Evolutionary conservation across 2,888 invertebrate species (phyloP), one percentile per base, ranked within the genome.

Genomic region (Athalia circularis): DNA sequence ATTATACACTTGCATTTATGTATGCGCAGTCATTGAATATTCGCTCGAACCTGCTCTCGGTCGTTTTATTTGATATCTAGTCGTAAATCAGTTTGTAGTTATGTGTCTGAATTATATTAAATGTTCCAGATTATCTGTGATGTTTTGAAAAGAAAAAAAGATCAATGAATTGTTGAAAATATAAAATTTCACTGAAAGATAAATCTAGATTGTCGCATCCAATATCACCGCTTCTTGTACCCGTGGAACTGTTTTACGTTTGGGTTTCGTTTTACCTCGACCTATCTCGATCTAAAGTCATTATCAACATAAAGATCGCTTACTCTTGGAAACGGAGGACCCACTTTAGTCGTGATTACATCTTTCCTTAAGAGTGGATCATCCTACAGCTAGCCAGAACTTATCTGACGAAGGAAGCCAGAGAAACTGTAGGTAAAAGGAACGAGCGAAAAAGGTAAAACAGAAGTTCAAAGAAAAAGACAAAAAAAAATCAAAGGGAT

Each of bases 221-320:
- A 72, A 57, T 72, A 13, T 29, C 45, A 57, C 29, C n/a, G 54
- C 43, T 45, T 9, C 43, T 43, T 57, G 11, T 57, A 6, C 9
- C 45, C n/a, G 43, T 29, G 29, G 2, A 47, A 29, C 59, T 13
- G 45, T 59, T 45, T 57, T 11, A n/a, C 54, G 52, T 52, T 52
- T 52, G 43, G 52, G 54, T 54, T 59, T 72, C 13, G 59, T 72
- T 59, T 47, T 57, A 13, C 47, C 47, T 72, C 59, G 57, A 72
- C n/a, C 47, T 47, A 72, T 57, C 57, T 72, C 45, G 59, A 72
- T 59, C 72, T n/a, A 5, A 59, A 13, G 13, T 72, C 72, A 59
- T 72, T 72, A 72, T 72, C 72, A 45, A 59, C 47, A 72, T 72
- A 59, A 57, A 72, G 57, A 72, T 72, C 72, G 72, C 72, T 72